Evolutionary conservation across 2,113 vertebrate species (phyloP).

Genomic region (Psittacus erithacus): DNA sequence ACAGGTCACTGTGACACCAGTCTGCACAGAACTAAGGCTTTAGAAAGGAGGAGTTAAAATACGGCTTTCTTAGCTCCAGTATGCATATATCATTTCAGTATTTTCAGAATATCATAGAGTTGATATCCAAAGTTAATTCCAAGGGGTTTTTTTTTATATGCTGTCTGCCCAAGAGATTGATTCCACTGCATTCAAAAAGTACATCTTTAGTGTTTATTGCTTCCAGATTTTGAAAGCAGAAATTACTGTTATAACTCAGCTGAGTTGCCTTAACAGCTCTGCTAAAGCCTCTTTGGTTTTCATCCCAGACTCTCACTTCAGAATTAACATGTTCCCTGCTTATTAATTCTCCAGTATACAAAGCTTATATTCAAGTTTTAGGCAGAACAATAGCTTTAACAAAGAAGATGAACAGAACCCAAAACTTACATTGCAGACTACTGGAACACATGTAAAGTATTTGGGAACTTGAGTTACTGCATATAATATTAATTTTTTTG

Average conservation of each 20-base stretch:
- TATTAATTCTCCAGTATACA: not conserved
- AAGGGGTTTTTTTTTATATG: not conserved
- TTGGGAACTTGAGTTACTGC: not conserved
- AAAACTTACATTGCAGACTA: not conserved
- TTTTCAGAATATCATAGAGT: not conserved
- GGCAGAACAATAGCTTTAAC: not conserved
- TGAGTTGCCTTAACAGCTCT: not conserved
- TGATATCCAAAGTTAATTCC: not conserved
- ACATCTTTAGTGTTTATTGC: not conserved
- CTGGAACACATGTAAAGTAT: not conserved
- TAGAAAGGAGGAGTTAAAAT: not conserved
- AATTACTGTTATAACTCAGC: slow-evolving; percentile 29
- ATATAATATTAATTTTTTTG: not conserved
- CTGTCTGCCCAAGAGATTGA: not conserved
- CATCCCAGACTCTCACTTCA: not conserved
- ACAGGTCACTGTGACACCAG: not conserved
- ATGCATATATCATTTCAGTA: not conserved
- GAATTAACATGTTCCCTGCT: not conserved
- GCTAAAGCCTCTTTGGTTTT: slow-evolving; percentile 23
- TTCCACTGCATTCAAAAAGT: not conserved
- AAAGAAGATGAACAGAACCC: not conserved
- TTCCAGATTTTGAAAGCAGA: slow-evolving; percentile 37
- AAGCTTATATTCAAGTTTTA: not conserved
- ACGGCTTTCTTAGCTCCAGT: not conserved
- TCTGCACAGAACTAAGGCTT: not conserved